A percentile compares a stretch with the other conserved stretches of the same genome.
These are phyloP conservation scores for Vimba vimba DNA, from an alignment of 2,113 vertebrate genomes.

Conservation along the genomic window DNA sequence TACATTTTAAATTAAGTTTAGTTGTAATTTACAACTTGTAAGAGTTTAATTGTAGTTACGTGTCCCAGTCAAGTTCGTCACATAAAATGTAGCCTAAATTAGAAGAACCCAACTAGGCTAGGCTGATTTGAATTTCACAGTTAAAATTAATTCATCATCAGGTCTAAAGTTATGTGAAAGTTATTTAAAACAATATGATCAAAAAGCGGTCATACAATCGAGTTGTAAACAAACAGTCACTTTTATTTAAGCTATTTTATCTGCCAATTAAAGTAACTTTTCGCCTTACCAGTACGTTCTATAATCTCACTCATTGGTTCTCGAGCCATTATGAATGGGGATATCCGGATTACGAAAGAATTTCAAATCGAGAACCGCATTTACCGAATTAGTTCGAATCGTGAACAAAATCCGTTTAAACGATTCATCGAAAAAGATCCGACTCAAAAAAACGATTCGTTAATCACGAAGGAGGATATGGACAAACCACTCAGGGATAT, in stretches of 20 bases:
- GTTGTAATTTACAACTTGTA: not conserved
- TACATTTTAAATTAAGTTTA: not conserved
- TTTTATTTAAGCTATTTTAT: not conserved
- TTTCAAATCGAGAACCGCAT: not conserved
- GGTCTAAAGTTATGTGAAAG: no score
- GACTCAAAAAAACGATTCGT: not conserved
- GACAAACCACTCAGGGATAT: not conserved
- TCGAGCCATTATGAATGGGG: not conserved
- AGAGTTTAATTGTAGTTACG: not conserved
- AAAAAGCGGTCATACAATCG: no score
- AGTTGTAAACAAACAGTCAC: not conserved
- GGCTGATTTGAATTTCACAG: not conserved
- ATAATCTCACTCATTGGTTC: not conserved
- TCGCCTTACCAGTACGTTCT: not conserved
- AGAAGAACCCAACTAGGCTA: not conserved
- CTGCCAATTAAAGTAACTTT: not conserved
- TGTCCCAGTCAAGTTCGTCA: not conserved
- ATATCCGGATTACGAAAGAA: no score
- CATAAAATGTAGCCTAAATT: not conserved
- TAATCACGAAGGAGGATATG: not conserved
- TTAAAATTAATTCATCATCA: not conserved
- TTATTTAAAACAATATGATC: no score
- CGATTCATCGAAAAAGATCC: not conserved
- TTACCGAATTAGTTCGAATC: not conserved
- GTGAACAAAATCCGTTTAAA: not conserved